These are phyloP conservation scores for Centropus bengalensis DNA, from an alignment of 2,113 vertebrate species.

Conservation along the genomic window DNA sequence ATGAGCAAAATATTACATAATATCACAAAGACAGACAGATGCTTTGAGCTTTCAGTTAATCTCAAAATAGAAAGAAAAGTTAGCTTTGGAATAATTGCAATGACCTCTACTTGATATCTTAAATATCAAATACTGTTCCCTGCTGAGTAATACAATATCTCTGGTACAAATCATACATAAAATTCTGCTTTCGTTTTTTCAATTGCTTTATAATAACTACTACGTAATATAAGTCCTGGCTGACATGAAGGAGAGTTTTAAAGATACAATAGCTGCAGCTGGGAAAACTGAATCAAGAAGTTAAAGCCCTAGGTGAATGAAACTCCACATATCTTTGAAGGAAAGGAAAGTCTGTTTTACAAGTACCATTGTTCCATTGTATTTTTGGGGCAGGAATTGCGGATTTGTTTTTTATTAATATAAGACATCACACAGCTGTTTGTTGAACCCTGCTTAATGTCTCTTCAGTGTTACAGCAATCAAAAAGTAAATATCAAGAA, in stretches of 20 bases:
- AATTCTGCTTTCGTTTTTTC: background rate
- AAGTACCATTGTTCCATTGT: background rate
- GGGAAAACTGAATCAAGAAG: background rate
- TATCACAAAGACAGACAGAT: background rate
- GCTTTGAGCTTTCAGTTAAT: background rate
- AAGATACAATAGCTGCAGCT: background rate
- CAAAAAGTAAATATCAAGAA: background rate
- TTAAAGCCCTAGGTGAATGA: background rate
- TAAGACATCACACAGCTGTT: background rate
- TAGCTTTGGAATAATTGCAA: background rate
- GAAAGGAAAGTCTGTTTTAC: background rate
- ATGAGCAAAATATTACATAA: background rate
- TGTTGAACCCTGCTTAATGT: background rate
- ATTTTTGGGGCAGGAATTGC: background rate
- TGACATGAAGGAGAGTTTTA: background rate
- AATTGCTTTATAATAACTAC: background rate
- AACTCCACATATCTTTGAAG: background rate
- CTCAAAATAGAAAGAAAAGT: background rate
- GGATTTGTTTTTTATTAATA: background rate
- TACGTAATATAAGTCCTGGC: background rate
- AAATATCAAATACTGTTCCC: background rate
- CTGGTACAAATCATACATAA: background rate
- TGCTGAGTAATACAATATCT: background rate
- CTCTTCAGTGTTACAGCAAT: background rate
- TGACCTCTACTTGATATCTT: background rate